Conservation (phyloP, 1,140 invertebrate species). For the Stratiolaelaps scimitus region DNA sequence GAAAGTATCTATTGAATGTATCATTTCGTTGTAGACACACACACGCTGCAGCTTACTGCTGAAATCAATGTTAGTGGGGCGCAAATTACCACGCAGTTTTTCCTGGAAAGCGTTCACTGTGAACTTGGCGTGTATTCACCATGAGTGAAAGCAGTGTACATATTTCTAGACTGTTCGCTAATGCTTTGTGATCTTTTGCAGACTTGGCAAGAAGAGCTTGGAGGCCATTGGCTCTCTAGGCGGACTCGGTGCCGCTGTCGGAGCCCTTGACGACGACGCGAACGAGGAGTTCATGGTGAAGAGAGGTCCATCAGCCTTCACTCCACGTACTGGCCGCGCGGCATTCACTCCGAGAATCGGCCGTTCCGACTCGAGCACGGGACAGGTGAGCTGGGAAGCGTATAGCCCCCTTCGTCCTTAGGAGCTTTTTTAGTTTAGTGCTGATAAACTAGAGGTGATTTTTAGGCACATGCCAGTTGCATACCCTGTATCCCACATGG, state of each 20-base stretch:
- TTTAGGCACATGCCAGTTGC: too few species aligned
- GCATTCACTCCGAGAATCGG: constrained; percentile 34
- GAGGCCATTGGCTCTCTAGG: neutral
- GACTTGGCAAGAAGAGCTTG: constrained; percentile 26
- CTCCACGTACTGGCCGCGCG: constrained; percentile 33
- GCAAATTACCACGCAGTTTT: too few species aligned
- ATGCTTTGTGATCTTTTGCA: neutral
- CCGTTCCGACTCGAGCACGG: neutral
- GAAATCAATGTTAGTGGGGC: too few species aligned
- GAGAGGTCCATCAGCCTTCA: constrained; percentile 32
- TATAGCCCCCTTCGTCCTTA: too few species aligned
- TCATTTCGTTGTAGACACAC: too few species aligned
- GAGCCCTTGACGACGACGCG: neutral
- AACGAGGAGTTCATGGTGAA: constrained; percentile 30
- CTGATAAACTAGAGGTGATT: too few species aligned
- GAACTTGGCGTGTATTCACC: neutral
- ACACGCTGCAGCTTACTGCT: too few species aligned
- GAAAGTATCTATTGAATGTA: too few species aligned
- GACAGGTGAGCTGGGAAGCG: neutral
- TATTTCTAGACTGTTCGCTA: neutral
- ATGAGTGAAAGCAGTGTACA: neutral
- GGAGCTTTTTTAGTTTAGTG: too few species aligned
- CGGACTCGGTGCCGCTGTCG: neutral
- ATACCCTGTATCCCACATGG: too few species aligned
- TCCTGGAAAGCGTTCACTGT: too few species aligned